Conservation (phyloP, 1,140 invertebrate species). For the Hormaphis cornu region DNA sequence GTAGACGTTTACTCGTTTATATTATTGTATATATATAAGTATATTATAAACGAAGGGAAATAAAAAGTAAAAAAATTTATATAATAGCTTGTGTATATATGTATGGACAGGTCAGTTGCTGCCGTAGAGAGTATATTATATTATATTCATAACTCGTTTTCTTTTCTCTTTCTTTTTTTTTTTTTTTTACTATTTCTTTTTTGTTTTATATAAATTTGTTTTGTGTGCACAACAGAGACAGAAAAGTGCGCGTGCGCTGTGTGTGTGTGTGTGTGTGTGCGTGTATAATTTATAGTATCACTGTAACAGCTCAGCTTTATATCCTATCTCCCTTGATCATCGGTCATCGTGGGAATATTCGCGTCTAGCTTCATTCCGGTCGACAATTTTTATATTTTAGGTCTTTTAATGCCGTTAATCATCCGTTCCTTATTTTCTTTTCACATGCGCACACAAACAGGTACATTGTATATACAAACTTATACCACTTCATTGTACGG, state of each 20-base stretch:
- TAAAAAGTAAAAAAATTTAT: not conserved
- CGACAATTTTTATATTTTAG: constrained; percentile 30
- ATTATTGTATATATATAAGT: not conserved
- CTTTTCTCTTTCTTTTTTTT: constrained; percentile 5
- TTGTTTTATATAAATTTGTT: constrained; percentile 26
- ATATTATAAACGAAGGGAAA: not conserved
- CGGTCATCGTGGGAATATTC: constrained; percentile 26
- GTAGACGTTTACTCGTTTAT: constrained; percentile 26
- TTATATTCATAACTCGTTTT: constrained; percentile 32
- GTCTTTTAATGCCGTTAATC: constrained; percentile 22
- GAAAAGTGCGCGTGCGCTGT: not conserved
- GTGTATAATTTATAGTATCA: constrained; percentile 27
- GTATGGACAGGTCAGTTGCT: not conserved
- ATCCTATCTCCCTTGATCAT: constrained; percentile 26
- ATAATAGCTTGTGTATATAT: not conserved
- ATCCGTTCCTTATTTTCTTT: constrained; percentile 14
- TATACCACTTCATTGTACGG: constrained; percentile 6
- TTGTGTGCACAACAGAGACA: not conserved
- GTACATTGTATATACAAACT: not conserved
- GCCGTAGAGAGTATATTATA: constrained; percentile 2
- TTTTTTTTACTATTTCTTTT: not conserved
- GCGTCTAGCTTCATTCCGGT: constrained; percentile 19
- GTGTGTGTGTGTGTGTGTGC: not conserved
- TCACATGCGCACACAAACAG: not conserved
- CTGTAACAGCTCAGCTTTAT: not conserved